Evolutionary conservation across 2,113 vertebrate genomes (phyloP).

Genomic region (Eulacestoma nigropectus): DNA sequence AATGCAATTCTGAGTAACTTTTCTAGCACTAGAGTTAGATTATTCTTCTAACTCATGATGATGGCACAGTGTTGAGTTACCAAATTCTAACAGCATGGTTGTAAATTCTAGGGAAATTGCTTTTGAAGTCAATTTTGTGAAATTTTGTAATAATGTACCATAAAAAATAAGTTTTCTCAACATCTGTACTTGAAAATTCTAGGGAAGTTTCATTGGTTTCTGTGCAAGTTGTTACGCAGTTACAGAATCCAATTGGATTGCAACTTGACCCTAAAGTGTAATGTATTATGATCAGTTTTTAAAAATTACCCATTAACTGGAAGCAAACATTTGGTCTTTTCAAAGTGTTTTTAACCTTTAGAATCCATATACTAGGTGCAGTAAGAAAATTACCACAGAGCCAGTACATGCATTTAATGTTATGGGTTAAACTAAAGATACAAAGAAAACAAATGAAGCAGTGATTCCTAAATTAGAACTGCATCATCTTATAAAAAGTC

Average conservation of each 20-base stretch:
- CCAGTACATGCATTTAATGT: slow-evolving; percentile 57
- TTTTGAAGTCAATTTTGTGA: not conserved
- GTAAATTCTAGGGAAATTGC: not conserved
- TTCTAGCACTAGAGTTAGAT: not conserved
- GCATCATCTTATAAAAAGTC: slow-evolving; percentile 88
- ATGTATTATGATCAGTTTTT: not conserved
- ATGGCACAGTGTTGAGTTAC: not conserved
- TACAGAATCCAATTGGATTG: not conserved
- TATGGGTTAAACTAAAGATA: slow-evolving; percentile 68
- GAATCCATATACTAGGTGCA: slow-evolving; percentile 1
- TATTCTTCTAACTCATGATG: not conserved
- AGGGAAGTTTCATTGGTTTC: not conserved
- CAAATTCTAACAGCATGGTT: not conserved
- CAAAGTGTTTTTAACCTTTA: slow-evolving; percentile 1
- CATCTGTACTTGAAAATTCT: not conserved
- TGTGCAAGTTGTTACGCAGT: not conserved
- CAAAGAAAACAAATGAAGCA: slow-evolving; percentile 75
- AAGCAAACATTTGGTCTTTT: slow-evolving; percentile 11
- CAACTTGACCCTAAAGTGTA: not conserved
- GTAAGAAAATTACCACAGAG: slow-evolving; percentile 37
- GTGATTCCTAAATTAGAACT: slow-evolving; percentile 86
- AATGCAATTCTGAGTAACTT: not conserved
- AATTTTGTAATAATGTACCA: not conserved
- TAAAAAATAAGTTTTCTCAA: not conserved
- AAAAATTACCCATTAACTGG: not conserved